Conservation (phyloP, 2,797 vertebrate species). For the Eidolon dupreanum region DNA sequence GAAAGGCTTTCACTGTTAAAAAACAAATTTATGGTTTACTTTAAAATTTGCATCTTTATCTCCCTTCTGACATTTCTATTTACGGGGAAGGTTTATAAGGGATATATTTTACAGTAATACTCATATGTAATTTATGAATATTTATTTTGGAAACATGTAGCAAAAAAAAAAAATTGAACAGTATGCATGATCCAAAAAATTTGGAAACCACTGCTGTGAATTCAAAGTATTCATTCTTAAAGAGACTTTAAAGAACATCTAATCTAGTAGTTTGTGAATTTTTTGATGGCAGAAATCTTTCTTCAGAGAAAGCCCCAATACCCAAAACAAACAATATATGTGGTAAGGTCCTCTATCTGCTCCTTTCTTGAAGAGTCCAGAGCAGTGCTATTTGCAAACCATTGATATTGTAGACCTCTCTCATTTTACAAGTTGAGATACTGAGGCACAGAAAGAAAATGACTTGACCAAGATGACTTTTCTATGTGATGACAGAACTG, state of each 20-base stretch:
- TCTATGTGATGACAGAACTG: neutral
- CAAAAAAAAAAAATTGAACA: neutral
- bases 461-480: neutral
- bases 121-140: neutral
- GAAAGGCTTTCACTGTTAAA: neutral
- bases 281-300: slow-evolving; percentile 27
- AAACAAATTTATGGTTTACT: neutral
- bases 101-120: slow-evolving; percentile 6
- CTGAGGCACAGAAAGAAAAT: slow-evolving; percentile 9
- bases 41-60: neutral
- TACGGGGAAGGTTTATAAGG: neutral
- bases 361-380: neutral
- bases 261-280: neutral
- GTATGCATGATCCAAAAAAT: neutral
- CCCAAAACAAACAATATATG: neutral
- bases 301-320: neutral
- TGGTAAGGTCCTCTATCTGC: too few species aligned
- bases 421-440: neutral
- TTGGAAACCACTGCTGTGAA: neutral
- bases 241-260: slow-evolving; percentile 7
- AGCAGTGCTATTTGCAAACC: neutral
- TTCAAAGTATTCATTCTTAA: neutral
- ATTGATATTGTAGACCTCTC: neutral
- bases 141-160: neutral
- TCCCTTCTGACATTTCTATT: slow-evolving; percentile 33